phyloP scores from a whole-genome alignment of 2,888 invertebrate species.

The Caenorhabditis sp. region DNA sequence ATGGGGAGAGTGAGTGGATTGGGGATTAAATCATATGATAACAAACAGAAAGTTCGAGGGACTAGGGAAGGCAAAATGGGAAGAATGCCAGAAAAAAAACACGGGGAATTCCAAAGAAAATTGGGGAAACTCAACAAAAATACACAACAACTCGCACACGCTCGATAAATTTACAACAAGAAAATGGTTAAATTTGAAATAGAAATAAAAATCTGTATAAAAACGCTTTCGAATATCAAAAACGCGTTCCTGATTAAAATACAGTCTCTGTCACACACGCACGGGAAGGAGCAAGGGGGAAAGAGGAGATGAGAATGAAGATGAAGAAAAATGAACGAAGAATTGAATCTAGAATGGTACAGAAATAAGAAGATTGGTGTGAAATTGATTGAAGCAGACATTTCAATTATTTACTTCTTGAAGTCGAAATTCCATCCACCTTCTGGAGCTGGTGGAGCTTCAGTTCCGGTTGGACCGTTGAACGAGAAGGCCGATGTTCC shows the following conservation, averaged over 20 bases:
- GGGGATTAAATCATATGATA: neutral
- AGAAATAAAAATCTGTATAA: neutral
- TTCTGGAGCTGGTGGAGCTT: conserved; percentile 35
- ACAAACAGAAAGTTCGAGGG: neutral
- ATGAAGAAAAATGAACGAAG: conserved; percentile 4
- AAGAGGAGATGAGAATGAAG: conserved; percentile 19
- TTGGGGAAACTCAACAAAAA: conserved; percentile 46
- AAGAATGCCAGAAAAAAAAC: neutral
- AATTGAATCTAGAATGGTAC: conserved; percentile 9
- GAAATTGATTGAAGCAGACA: conserved; percentile 24
- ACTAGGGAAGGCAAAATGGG: neutral
- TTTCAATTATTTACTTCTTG: conserved; percentile 7
- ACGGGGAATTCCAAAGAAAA: conserved; percentile 11
- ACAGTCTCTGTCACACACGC: conserved; percentile 37
- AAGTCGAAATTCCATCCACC: conserved; percentile 38
- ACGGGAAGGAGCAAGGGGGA: conserved; percentile 9
- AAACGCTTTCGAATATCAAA: neutral
- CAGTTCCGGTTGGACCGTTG: conserved; percentile 6
- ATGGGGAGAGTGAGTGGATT: neutral
- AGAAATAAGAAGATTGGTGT: conserved; percentile 21
- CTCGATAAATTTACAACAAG: conserved; percentile 7
- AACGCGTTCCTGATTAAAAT: conserved; percentile 9
- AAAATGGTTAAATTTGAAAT: conserved; percentile 3
- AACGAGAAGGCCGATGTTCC: neutral
- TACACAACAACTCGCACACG: conserved; percentile 44